phyloP scores from a whole-genome alignment of 1,140 invertebrate species.

The Portunus trituberculatus region DNA sequence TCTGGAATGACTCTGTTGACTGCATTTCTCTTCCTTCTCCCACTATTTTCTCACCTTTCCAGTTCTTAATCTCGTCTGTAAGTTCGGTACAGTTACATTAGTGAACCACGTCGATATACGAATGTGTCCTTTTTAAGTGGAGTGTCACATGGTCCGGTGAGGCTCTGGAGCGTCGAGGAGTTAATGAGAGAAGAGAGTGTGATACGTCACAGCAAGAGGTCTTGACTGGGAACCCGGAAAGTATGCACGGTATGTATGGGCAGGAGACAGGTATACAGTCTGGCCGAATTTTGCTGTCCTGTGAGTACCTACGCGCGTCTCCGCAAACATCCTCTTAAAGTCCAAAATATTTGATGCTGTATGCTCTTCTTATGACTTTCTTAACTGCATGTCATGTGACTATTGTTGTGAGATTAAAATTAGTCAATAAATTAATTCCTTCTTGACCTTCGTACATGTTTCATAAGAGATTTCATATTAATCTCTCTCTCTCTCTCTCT shows the following conservation, averaged over 20 bases:
- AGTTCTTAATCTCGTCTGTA: too few relatives aligned
- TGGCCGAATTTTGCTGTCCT: not conserved
- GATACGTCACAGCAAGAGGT: slow-evolving; percentile 66
- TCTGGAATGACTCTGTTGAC: not conserved
- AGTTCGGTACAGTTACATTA: not conserved
- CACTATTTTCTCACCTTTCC: not conserved
- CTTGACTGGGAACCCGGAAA: slow-evolving; percentile 52
- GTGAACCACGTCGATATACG: not conserved
- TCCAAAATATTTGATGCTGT: too few relatives aligned
- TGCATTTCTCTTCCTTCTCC: not conserved
- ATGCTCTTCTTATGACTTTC: too few relatives aligned
- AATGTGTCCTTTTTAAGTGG: not conserved
- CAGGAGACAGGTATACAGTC: not conserved
- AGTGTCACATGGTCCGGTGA: not conserved
- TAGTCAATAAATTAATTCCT: too few relatives aligned
- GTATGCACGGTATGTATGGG: slow-evolving; percentile 61
- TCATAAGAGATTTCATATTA: too few relatives aligned
- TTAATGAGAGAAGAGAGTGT: slow-evolving; percentile 61
- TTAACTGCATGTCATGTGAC: too few relatives aligned
- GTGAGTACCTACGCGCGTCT: too few relatives aligned
- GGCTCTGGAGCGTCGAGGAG: slow-evolving; percentile 1
- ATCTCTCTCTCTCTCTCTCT: too few relatives aligned
- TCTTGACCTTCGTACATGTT: too few relatives aligned
- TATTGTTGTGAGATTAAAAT: too few relatives aligned
- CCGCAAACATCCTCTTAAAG: too few relatives aligned